Evolutionary conservation across 2,888 invertebrate genomes (phyloP), one percentile per base, ranked within the genome.

Genomic region (Fragum fragum): DNA sequence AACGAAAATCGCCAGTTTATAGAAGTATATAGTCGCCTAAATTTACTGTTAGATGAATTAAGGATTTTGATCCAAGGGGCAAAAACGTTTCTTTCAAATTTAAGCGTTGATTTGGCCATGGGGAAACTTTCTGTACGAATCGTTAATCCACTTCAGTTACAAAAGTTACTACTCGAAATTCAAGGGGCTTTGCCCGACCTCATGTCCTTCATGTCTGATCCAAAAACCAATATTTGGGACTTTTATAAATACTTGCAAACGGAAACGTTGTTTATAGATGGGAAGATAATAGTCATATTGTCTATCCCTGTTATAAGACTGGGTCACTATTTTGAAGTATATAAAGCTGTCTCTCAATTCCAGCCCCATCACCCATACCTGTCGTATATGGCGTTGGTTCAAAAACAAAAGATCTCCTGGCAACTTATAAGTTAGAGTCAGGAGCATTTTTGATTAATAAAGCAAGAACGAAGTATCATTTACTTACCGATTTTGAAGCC

Each of bases 191-290:
- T 7, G 14, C 52, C 52, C 14, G 52, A 52, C 21, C 52, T 52
- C 5, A n/a, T 52, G 21, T 52, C 52, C 3, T 21, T 52, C 3
- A 3, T 52, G 3, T 7, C 3, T 21, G 21, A 52, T 36, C 81
- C 81, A 69, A 26, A 23, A 57, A 23, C 3, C 2, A 26, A 57
- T 14, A 23, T 57, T 21, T 57, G 57, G 57, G 57, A 26, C 6
- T 57, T 57, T 6, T 23, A 57, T 23, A 57, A 57, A 21, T 57
- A 52, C 21, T 16, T 52, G 52, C 3, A 16, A 52, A 52, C 52
- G 5, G 52, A 52, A 52, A 52, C 52, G 2, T 2, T 52, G 3
- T 52, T 7, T 14, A 14, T 52, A n/a, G 52, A 52, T 14, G 16
- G 52, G 14, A 52, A 52, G 14, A 52, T 36, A 36, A 36, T 36